A percentile compares a stretch with the other conserved stretches of the same genome.
Evolutionary conservation across 2,797 vertebrate species (phyloP).

Genomic region (Anguilla anguilla): DNA sequence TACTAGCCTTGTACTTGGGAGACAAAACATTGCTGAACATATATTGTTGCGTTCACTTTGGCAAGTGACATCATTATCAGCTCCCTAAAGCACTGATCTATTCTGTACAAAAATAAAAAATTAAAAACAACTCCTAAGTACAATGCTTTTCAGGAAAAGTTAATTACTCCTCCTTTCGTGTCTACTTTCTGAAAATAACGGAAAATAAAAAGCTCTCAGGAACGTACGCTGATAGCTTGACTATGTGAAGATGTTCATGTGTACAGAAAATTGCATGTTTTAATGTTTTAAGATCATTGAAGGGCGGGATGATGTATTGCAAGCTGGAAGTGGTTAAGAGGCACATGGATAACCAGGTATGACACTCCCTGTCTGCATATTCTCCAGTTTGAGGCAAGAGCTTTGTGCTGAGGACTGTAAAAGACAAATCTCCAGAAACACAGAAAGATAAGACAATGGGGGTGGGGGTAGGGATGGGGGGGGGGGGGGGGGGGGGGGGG

Average conservation of each 20-base stretch:
- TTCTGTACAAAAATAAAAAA: slow-evolving; percentile 60
- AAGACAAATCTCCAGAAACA: slow-evolving; percentile 13
- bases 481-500: slow-evolving; percentile 29
- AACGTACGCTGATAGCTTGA: slow-evolving; percentile 14
- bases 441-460: neutral
- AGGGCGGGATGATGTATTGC: slow-evolving; percentile 60
- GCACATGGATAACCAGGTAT: slow-evolving; percentile 56
- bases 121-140: slow-evolving; percentile 68
- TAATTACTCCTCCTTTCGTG: slow-evolving; percentile 58
- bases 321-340: slow-evolving; percentile 53
- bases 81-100: slow-evolving; percentile 65
- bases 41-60: slow-evolving; percentile 40
- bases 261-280: slow-evolving; percentile 46
- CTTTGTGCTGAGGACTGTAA: slow-evolving; percentile 2
- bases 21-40: slow-evolving; percentile 1
- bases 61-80: slow-evolving; percentile 72
- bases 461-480: slow-evolving; percentile 33
- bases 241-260: slow-evolving; percentile 8
- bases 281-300: slow-evolving; percentile 47
- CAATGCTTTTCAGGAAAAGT: slow-evolving; percentile 74
- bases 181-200: slow-evolving; percentile 46
- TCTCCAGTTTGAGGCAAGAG: slow-evolving; percentile 34
- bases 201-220: slow-evolving; percentile 11
- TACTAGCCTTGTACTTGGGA: neutral
- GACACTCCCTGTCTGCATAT: slow-evolving; percentile 45